A percentile compares a stretch with the other conserved stretches of the same genome.
phyloP scores from a whole-genome alignment of 2,113 vertebrate species.

The Drymodes brunneopygia region DNA sequence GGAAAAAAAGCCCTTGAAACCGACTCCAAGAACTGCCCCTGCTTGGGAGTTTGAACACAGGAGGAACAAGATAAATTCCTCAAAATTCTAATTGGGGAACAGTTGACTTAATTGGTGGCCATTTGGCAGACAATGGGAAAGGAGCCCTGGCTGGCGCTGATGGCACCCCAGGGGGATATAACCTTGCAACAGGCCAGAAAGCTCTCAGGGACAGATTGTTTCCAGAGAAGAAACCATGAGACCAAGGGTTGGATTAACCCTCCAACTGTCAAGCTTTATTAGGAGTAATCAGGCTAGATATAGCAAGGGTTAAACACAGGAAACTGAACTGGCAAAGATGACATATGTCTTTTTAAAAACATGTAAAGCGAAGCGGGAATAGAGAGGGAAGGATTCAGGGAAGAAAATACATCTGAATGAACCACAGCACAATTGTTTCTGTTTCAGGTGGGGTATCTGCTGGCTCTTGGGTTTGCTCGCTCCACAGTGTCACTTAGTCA shows the following conservation, averaged over 20 bases:
- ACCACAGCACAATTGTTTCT: constrained; percentile 7
- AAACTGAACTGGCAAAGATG: constrained; percentile 65
- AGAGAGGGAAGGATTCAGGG: not conserved
- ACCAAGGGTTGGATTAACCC: constrained; percentile 77
- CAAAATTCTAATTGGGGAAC: constrained; percentile 97
- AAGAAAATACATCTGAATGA: constrained; percentile 17
- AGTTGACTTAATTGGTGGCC: constrained; percentile 98
- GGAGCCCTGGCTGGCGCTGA: constrained; percentile 84
- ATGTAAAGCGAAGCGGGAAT: not conserved
- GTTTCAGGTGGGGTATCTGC: constrained; percentile 35
- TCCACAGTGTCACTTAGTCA: not conserved
- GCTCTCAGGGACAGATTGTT: constrained; percentile 90
- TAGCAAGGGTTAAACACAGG: constrained; percentile 76
- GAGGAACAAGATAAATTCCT: constrained; percentile 90
- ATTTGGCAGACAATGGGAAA: constrained; percentile 95
- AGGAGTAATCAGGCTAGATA: constrained; percentile 72
- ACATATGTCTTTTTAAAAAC: constrained; percentile 65
- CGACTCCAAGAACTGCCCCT: constrained; percentile 82
- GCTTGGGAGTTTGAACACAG: constrained; percentile 78
- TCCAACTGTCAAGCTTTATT: constrained; percentile 81
- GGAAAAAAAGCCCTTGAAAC: constrained; percentile 73
- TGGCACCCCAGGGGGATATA: constrained; percentile 91
- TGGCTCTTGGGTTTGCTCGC: not conserved
- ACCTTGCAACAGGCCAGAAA: constrained; percentile 86
- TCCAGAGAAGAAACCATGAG: constrained; percentile 92